A percentile compares a stretch with the other conserved stretches of the same genome.
Evolutionary conservation across 2,113 vertebrate species (phyloP).

Genomic region (Arvicanthis niloticus): DNA sequence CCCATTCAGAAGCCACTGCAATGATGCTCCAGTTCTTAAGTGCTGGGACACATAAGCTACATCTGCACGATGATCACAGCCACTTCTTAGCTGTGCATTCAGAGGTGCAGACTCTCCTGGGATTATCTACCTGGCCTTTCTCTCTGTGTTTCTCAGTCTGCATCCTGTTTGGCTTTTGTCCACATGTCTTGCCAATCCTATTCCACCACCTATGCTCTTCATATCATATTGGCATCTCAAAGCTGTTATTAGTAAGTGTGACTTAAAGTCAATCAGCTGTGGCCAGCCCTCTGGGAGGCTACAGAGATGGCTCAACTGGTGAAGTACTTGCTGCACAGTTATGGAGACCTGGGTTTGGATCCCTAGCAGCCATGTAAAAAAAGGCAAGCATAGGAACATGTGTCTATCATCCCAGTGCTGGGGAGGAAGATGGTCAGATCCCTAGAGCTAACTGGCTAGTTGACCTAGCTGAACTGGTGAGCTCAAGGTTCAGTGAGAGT

Average conservation of each 20-base stretch:
- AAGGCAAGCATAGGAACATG: neutral
- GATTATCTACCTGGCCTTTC: neutral
- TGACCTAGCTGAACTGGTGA: neutral
- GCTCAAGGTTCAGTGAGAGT: neutral
- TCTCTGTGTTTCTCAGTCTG: neutral
- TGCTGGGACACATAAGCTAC: neutral
- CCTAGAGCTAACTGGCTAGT: neutral
- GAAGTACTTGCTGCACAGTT: neutral
- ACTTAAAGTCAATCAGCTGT: neutral
- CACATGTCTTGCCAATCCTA: neutral
- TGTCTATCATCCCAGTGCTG: no score
- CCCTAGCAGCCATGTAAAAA: neutral
- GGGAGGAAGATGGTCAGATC: neutral
- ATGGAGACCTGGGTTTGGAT: neutral
- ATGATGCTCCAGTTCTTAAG: neutral
- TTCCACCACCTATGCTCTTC: neutral
- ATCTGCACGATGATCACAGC: neutral
- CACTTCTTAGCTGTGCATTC: neutral
- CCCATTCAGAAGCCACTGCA: neutral
- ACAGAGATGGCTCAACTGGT: neutral
- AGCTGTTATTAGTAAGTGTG: neutral
- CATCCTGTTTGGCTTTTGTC: neutral
- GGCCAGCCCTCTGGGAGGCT: neutral
- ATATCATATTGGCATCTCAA: neutral
- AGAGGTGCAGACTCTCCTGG: neutral